A percentile compares a stretch with the other conserved stretches of the same genome.
Conservation (phyloP, 1,140 invertebrate genomes). For the Macrosteles quadrilineatus region DNA sequence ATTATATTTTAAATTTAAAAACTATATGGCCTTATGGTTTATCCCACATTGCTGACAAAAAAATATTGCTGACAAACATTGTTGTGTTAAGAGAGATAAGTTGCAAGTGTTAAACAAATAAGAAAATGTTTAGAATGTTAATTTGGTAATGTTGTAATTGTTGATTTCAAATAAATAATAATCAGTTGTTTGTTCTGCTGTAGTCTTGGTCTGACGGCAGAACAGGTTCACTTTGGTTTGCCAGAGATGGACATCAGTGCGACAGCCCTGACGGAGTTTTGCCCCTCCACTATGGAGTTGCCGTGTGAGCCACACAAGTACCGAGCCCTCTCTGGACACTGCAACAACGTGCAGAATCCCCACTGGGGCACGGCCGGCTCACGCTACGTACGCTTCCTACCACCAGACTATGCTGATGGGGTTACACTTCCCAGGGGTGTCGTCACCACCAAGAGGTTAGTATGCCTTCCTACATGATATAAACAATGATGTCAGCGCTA, state of each 20-base stretch:
- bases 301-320: slow-evolving; percentile 45
- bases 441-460: background rate
- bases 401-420: slow-evolving; percentile 53
- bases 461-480: too few species aligned
- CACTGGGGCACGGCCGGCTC: slow-evolving; percentile 59
- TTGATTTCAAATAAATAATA: too few species aligned
- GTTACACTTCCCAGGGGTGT: slow-evolving; percentile 42
- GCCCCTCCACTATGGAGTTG: slow-evolving; percentile 54
- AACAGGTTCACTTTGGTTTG: slow-evolving; percentile 54
- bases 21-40: too few species aligned
- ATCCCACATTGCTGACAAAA: too few species aligned
- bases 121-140: too few species aligned
- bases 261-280: slow-evolving; percentile 50
- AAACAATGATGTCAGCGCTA: too few species aligned
- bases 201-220: slow-evolving; percentile 51
- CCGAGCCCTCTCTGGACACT: slow-evolving; percentile 61
- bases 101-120: too few species aligned
- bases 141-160: too few species aligned
- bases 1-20: too few species aligned
- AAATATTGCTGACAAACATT: too few species aligned
- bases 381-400: slow-evolving; percentile 50
- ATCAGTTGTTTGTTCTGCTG: slow-evolving; percentile 8
- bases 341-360: slow-evolving; percentile 67
- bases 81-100: too few species aligned
- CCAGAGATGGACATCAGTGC: slow-evolving; percentile 53